phyloP scores from a whole-genome alignment of 1,140 invertebrate species.

The Cotesia typhae region DNA sequence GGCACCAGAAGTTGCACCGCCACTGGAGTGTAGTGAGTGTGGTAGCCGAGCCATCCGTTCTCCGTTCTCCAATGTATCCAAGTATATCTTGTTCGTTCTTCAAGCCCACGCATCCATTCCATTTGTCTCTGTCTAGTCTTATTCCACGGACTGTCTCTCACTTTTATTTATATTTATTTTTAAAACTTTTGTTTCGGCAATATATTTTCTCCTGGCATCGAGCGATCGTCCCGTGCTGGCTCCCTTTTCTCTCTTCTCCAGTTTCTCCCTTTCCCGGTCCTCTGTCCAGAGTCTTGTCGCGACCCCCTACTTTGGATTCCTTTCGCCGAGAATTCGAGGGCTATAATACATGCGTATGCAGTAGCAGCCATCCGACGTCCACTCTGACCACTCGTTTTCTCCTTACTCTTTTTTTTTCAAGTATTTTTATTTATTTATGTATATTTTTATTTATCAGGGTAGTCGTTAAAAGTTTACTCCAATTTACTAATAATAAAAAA shows the following conservation, averaged over 20 bases:
- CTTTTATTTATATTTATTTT: slow-evolving; percentile 8
- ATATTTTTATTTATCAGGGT: no score
- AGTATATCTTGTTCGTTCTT: not conserved
- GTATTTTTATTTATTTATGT: no score
- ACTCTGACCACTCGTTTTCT: slow-evolving; percentile 6
- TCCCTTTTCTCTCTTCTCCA: not conserved
- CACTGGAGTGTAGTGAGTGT: slow-evolving; percentile 4
- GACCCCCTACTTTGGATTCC: slow-evolving; percentile 42
- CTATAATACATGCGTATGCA: slow-evolving; percentile 60
- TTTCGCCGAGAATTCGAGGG: slow-evolving; percentile 51
- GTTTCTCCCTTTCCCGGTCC: slow-evolving; percentile 7
- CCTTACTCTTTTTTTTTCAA: not conserved
- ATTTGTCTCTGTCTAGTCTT: slow-evolving; percentile 29
- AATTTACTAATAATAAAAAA: no score
- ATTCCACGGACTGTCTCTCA: slow-evolving; percentile 16
- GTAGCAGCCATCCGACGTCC: slow-evolving; percentile 43
- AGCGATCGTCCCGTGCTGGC: slow-evolving; percentile 39
- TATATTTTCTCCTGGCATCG: slow-evolving; percentile 54
- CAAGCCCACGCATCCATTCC: slow-evolving; percentile 9
- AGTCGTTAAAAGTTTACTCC: no score
- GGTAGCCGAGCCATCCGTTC: not conserved
- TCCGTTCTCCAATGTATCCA: not conserved
- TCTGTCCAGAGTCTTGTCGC: slow-evolving; percentile 10
- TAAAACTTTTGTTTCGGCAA: slow-evolving; percentile 54
- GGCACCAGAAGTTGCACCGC: not conserved